A percentile compares a stretch with the other conserved stretches of the same genome.
Evolutionary conservation across 2,888 invertebrate species (phyloP).

Genomic region (Heteromyza rotundicornis): DNA sequence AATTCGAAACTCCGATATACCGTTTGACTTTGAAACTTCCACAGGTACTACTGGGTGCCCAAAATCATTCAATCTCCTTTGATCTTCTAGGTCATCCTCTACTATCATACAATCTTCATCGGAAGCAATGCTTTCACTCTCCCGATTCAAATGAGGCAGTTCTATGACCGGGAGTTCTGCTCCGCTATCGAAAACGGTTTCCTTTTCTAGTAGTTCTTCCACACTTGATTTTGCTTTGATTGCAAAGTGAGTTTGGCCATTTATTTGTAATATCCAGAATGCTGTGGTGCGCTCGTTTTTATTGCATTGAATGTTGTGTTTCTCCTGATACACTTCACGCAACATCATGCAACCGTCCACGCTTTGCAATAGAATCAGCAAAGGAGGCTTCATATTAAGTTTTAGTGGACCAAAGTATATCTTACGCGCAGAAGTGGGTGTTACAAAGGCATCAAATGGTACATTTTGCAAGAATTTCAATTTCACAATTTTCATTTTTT

Average conservation of each 20-base stretch:
- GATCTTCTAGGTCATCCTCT: slow-evolving; percentile 35
- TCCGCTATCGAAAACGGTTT: background rate
- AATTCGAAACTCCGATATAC: no score
- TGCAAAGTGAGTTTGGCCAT: slow-evolving; percentile 48
- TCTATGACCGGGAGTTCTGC: background rate
- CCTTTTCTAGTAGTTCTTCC: no score
- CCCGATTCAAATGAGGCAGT: no score
- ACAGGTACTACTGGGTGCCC: no score
- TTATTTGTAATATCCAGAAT: slow-evolving; percentile 54
- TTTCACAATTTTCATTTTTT: slow-evolving; percentile 53
- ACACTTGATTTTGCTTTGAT: no score
- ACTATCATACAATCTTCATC: slow-evolving; percentile 55
- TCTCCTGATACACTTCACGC: slow-evolving; percentile 56
- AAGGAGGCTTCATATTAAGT: slow-evolving; percentile 42
- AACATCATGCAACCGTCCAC: slow-evolving; percentile 59
- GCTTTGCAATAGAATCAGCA: slow-evolving; percentile 56
- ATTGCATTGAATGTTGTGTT: slow-evolving; percentile 43
- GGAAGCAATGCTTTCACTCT: no score
- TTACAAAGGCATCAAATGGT: slow-evolving; percentile 56
- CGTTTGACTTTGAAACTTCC: background rate
- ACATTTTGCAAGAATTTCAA: slow-evolving; percentile 53
- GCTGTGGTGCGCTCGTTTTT: slow-evolving; percentile 47
- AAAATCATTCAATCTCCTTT: background rate
- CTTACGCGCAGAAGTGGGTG: slow-evolving; percentile 50
- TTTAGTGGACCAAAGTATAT: slow-evolving; percentile 59